Evolutionary conservation across 2,888 invertebrate genomes (phyloP).

Genomic region (Octodonta nipae): DNA sequence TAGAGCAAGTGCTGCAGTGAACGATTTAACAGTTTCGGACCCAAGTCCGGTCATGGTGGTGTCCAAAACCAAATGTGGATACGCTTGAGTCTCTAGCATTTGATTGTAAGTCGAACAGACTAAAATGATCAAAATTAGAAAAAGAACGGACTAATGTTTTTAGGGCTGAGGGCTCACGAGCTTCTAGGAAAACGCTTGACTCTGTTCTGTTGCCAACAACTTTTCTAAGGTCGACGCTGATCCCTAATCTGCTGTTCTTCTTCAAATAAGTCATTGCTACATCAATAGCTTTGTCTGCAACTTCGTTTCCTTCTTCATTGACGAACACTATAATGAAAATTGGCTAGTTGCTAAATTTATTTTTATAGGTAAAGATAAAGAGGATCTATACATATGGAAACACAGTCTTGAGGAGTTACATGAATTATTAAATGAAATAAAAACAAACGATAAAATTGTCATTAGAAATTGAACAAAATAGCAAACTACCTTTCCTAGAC

Average conservation of each 20-base stretch:
- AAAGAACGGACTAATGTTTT: background rate
- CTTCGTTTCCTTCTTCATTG: slow-evolving; percentile 59
- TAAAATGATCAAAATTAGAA: slow-evolving; percentile 33
- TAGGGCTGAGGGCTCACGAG: slow-evolving; percentile 39
- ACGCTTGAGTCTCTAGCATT: slow-evolving; percentile 48
- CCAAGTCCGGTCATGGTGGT: slow-evolving; percentile 67
- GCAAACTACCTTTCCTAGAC: no score
- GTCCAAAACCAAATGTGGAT: slow-evolving; percentile 70
- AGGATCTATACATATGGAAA: no score
- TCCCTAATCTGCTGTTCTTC: slow-evolving; percentile 52
- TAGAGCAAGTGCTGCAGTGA: slow-evolving; percentile 62
- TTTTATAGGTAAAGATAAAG: background rate
- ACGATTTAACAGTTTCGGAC: slow-evolving; percentile 74
- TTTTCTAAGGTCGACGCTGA: slow-evolving; percentile 47
- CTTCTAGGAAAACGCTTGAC: slow-evolving; percentile 54
- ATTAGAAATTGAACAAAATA: no score
- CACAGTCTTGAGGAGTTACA: no score
- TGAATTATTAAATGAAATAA: no score
- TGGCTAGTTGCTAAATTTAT: slow-evolving; percentile 1
- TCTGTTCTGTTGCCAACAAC: slow-evolving; percentile 60
- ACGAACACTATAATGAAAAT: slow-evolving; percentile 46
- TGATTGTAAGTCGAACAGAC: slow-evolving; percentile 62
- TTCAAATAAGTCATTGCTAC: slow-evolving; percentile 58
- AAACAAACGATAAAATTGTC: no score
- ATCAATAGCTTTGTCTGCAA: slow-evolving; percentile 57